Base-by-base conservation (phyloP, 2,797 vertebrate species). In the Chelmon rostratus region DNA sequence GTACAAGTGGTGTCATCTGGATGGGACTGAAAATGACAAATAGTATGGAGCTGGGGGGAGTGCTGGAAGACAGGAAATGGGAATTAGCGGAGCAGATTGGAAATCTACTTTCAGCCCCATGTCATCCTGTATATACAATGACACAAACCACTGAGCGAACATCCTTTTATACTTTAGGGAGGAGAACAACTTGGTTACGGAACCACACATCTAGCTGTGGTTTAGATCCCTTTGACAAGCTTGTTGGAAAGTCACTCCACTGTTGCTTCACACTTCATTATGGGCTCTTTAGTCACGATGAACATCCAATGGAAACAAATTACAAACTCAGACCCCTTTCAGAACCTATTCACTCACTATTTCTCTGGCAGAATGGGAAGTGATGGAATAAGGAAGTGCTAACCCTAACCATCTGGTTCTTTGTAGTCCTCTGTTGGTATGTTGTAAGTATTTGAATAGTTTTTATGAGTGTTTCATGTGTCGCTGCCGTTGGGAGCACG, bases 381-480 rank as follows among this genome's bases (percentile, higher is more conserved):
- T 35, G 59, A 57, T 66, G 64, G 57, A 77, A 76, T 73, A 85
- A 65, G 64, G 63, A 87, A 66, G 52, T 6, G n/a, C 62, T 73
- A 62, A 76, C 72, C 53, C n/a, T 33, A 44, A 63, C 49, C 78
- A 58, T 82, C 74, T 85, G 84, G 63, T 59, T 84, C 66, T 57
- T 69, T 71, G 28, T 49, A 56, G 46, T 65, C 47, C 18, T 66
- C 76, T 71, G 42, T 69, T 76, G 44, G 38, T 69, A 19, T 79
- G 56, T 81, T 85, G 66, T 70, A 76, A 68, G 74, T 67, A 75
- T 90, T 79, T 82, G 40, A 81, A 65, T 71, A 73, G 63, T 71
- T 83, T 84, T 86, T 63, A 79, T 70, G 68, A 74, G 58, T 69
- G 53, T 78, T 80, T 89, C 73, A 23, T 49, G 69, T 88, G 77